Evolutionary conservation across 2,888 invertebrate genomes (phyloP), one percentile per base, ranked within the genome.

Genomic region (Tyria jacobaeae): DNA sequence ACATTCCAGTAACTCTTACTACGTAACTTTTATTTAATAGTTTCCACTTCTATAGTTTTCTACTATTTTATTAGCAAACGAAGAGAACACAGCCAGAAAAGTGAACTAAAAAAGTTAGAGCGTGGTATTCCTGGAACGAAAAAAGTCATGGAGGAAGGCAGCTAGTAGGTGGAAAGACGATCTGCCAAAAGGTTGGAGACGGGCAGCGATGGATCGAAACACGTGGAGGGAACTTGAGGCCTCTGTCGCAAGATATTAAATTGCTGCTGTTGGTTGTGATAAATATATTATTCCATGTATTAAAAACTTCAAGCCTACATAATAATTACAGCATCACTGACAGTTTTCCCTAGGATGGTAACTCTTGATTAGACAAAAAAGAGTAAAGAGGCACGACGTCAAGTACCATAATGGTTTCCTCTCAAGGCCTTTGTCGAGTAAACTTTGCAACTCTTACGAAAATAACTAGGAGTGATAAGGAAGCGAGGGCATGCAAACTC

Each of bases 391-490:
- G 76, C 80, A 79, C 86, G 87, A 86, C 89, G 87, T 89, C 82
- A 83, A 88, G 90, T 81, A 86, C 85, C 88, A 86, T 92, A 92
- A 92, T 91, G 91, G 91, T 89, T 91, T 92, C 91, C 92, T 92
- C 88, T 85, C 78, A 82, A 86, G 82, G 91, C 87, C 88, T 92
- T 92, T 92, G 92, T 91, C 80, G 84, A 86, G 81, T 79, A 84
- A 90, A 91, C 90, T 91, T 90, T 82, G 86, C 83, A 87, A 89
- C 89, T 90, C 88, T 88, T 88, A 77, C 81, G 76, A 80, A 75
- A 78, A 77, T 85, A 84, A 85, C 88, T 89, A 81, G 83, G 83
- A 85, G 83, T 84, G 88, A 85, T 87, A 82, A 76, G 78, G 73
- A 83, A 83, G 78, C 80, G 81, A 76, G 72, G 61, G 73, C 75